Evolutionary conservation across 30 jellyfish, hydroid and myxozoan species (phyloP).

Genomic region (Mastigias papua): DNA sequence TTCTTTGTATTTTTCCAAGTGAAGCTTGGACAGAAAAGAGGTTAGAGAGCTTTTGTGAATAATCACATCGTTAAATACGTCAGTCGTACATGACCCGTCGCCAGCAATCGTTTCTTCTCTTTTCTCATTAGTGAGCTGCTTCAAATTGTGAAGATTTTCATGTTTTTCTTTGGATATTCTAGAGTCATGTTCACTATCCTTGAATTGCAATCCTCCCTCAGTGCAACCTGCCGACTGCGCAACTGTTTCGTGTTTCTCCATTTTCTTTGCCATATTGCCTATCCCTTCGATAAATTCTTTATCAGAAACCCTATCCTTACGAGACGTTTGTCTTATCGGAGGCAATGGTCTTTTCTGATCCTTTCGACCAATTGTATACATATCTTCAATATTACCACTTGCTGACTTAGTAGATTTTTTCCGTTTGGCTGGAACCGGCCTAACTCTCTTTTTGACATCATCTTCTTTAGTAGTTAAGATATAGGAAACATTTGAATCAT

Average conservation of each 20-base stretch:
- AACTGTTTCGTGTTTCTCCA: neutral
- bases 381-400: neutral
- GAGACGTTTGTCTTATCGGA: neutral
- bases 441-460: neutral
- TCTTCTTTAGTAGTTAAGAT: neutral
- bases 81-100: too few species aligned
- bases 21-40: neutral
- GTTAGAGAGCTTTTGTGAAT: neutral
- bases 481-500: neutral
- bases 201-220: neutral
- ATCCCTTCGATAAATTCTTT: neutral
- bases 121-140: too few species aligned
- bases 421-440: neutral
- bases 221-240: neutral
- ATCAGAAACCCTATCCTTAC: neutral
- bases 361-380: neutral
- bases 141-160: too few species aligned
- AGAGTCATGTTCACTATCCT: neutral
- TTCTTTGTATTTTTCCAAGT: conserved; percentile 12
- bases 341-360: neutral
- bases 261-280: neutral
- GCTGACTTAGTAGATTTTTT: neutral
- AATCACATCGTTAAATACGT: too few species aligned
- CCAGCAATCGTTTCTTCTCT: too few species aligned
- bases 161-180: neutral